These are phyloP conservation scores for Erpetoichthys calabaricus DNA, from an alignment of 2,797 vertebrate genomes.

Conservation along the genomic window DNA sequence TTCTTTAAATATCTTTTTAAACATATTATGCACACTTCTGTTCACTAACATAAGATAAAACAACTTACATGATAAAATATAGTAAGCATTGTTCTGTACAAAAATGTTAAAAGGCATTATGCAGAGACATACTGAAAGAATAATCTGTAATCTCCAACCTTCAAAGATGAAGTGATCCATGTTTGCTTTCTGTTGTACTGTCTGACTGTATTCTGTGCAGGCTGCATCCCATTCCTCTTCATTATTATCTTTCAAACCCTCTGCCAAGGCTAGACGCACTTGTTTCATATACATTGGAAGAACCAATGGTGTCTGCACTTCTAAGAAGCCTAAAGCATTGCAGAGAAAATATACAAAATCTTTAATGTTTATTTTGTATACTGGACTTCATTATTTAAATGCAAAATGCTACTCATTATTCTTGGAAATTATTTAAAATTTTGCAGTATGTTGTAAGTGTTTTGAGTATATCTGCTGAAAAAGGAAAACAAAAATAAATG, in stretches of 20 bases:
- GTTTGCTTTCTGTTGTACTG: constrained; percentile 5
- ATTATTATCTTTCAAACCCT: constrained; percentile 5
- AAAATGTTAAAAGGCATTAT: too few species aligned
- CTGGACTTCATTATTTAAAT: neutral
- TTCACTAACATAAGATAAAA: neutral
- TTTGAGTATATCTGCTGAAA: too few species aligned
- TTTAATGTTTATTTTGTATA: neutral
- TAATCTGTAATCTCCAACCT: constrained; percentile 5
- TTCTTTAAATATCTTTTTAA: too few species aligned
- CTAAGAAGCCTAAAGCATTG: constrained; percentile 11
- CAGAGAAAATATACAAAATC: constrained; percentile 3
- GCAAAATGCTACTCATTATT: too few species aligned
- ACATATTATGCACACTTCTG: neutral
- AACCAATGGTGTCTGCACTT: constrained; percentile 9
- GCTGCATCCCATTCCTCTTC: constrained; percentile 6
- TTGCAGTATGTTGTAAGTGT: too few species aligned
- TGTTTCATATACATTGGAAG: constrained; percentile 21
- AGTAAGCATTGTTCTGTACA: too few species aligned
- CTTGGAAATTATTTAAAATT: too few species aligned
- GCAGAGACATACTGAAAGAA: too few species aligned
- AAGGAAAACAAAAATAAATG: too few species aligned
- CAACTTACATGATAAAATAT: neutral
- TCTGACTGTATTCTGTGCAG: constrained; percentile 5
- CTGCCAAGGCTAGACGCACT: constrained; percentile 14
- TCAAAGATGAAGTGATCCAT: constrained; percentile 6